Conservation (phyloP, 1,140 invertebrate genomes). For the Pectinophora gossypiella region DNA sequence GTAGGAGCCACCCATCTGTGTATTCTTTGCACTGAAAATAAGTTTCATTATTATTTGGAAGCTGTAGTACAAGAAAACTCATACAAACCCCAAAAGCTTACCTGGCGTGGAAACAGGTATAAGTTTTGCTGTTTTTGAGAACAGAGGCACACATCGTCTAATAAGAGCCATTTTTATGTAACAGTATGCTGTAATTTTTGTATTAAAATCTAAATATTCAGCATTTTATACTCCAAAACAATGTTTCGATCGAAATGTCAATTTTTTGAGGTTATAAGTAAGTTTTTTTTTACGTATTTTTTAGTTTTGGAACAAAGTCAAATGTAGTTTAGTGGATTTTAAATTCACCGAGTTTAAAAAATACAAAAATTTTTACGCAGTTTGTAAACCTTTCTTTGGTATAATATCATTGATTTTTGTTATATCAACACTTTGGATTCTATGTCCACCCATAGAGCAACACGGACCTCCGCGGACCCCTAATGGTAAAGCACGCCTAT, state of each 20-base stretch:
- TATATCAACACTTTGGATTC: too few relatives aligned
- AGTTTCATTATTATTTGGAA: not conserved
- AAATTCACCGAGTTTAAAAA: too few relatives aligned
- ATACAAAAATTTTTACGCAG: too few relatives aligned
- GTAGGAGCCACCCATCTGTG: constrained; percentile 64
- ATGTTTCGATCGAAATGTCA: not conserved
- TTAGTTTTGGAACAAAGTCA: too few relatives aligned
- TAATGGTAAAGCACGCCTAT: not conserved
- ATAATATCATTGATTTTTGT: too few relatives aligned
- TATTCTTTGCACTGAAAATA: constrained; percentile 46
- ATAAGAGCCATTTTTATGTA: constrained; percentile 36
- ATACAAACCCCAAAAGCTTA: constrained; percentile 13
- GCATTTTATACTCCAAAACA: not conserved
- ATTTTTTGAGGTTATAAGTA: not conserved
- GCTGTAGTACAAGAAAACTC: too few relatives aligned
- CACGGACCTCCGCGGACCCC: not conserved
- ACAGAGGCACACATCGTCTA: constrained; percentile 33
- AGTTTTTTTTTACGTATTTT: too few relatives aligned
- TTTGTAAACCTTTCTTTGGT: too few relatives aligned
- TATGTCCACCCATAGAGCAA: too few relatives aligned
- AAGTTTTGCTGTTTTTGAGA: constrained; percentile 25
- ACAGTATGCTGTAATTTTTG: not conserved
- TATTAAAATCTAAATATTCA: not conserved
- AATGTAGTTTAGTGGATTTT: too few relatives aligned
- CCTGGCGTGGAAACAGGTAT: constrained; percentile 27